phyloP scores from a whole-genome alignment of 2,113 vertebrate species.

The Prionailurus viverrinus region DNA sequence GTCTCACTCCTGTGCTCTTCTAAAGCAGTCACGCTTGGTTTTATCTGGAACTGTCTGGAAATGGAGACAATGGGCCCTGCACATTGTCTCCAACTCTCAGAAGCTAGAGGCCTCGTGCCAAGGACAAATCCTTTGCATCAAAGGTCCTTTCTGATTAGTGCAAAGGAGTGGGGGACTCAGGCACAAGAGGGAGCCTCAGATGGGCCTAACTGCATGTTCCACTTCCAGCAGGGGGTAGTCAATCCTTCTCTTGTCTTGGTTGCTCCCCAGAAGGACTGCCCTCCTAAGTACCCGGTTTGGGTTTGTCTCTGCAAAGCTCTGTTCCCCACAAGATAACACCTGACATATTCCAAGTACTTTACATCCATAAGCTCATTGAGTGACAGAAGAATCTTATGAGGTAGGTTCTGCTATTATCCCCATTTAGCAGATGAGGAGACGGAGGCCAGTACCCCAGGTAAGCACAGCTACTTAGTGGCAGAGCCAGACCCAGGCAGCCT shows the following conservation, averaged over 20 bases:
- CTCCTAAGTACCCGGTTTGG: too few species aligned
- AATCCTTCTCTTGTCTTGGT: neutral
- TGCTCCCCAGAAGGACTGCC: neutral
- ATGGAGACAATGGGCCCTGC: neutral
- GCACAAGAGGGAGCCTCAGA: neutral
- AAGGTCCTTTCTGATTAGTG: neutral
- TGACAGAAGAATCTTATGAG: neutral
- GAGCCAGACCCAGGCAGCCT: neutral
- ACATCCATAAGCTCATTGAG: neutral
- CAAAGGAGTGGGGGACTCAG: accelerated
- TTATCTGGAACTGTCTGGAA: constrained; percentile 68
- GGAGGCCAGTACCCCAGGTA: neutral
- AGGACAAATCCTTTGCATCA: neutral
- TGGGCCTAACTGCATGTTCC: accelerated
- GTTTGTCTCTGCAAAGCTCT: neutral
- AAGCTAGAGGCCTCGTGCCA: neutral
- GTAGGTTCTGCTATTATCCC: neutral
- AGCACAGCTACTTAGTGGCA: neutral
- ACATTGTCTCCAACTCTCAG: neutral
- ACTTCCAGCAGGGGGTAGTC: neutral
- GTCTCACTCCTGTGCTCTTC: constrained; percentile 14
- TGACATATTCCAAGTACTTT: neutral
- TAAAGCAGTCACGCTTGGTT: neutral
- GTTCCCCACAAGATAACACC: neutral
- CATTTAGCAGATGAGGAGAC: neutral